Evolutionary conservation across 2,888 invertebrate species (phyloP).

Genomic region (Alviniconcha strummeri): DNA sequence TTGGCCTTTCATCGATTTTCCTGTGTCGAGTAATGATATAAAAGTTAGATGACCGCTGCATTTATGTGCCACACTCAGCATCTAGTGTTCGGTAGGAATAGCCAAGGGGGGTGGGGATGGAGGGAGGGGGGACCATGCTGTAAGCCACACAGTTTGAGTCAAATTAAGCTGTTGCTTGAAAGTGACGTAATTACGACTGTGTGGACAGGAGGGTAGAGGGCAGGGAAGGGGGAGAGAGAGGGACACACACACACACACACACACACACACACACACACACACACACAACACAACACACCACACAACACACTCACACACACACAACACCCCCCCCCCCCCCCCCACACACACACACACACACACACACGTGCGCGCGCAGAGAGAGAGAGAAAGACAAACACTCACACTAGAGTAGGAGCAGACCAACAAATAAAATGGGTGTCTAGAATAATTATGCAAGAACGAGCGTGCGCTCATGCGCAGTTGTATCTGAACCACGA

Average conservation of each 20-base stretch:
- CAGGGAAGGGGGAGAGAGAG: background rate
- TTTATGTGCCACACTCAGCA: no score
- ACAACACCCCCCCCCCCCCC: background rate
- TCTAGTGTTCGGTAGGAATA: background rate
- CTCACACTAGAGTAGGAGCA: background rate
- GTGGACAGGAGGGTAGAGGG: no score
- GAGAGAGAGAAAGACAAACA: background rate
- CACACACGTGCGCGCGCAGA: background rate
- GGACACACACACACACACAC: background rate
- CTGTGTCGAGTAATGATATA: no score
- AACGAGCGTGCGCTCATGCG: no score
- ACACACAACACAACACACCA: background rate
- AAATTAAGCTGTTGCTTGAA: no score
- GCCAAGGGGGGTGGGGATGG: background rate
- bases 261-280: background rate
- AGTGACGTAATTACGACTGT: no score
- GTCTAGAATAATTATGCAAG: no score
- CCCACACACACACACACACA: background rate
- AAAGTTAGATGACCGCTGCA: no score
- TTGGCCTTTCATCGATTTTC: no score
- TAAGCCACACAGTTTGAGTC: no score
- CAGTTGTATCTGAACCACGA: no score
- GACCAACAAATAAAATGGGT: background rate
- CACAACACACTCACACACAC: background rate
- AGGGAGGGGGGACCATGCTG: no score